These are phyloP conservation scores for Rhizoglyphus robini DNA, from an alignment of 1,140 invertebrate genomes.

Conservation along the genomic window DNA sequence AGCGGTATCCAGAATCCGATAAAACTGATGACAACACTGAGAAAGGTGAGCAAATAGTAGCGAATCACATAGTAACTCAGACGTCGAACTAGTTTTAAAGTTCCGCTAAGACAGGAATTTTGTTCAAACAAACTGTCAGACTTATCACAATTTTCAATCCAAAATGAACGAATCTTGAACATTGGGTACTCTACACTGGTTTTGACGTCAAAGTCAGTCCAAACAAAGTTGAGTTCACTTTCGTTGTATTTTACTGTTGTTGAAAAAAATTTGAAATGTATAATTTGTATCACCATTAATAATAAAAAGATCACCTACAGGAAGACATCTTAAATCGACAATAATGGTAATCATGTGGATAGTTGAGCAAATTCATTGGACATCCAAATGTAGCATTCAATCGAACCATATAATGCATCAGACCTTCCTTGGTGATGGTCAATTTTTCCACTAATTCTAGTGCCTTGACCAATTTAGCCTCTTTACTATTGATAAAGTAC, in stretches of 20 bases:
- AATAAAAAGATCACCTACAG: slow-evolving; percentile 5
- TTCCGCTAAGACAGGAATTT: slow-evolving; percentile 23
- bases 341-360: slow-evolving; percentile 17
- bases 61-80: slow-evolving; percentile 26
- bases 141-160: not conserved
- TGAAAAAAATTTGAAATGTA: too few relatives aligned
- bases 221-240: not conserved
- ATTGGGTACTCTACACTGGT: slow-evolving; percentile 13
- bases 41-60: slow-evolving; percentile 25
- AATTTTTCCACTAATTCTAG: not conserved
- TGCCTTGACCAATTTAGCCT: not conserved
- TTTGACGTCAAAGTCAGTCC: not conserved
- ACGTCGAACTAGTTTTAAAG: slow-evolving; percentile 21
- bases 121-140: not conserved
- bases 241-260: not conserved
- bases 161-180: slow-evolving; percentile 4
- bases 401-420: slow-evolving; percentile 1
- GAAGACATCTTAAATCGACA: not conserved
- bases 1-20: slow-evolving; percentile 26
- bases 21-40: slow-evolving; percentile 25
- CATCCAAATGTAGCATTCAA: not conserved
- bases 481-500: slow-evolving; percentile 2
- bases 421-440: not conserved
- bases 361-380: slow-evolving; percentile 4
- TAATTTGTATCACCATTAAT: not conserved